These are phyloP conservation scores for Ammospiza caudacuta DNA, from an alignment of 2,113 vertebrate genomes.

Conservation along the genomic window DNA sequence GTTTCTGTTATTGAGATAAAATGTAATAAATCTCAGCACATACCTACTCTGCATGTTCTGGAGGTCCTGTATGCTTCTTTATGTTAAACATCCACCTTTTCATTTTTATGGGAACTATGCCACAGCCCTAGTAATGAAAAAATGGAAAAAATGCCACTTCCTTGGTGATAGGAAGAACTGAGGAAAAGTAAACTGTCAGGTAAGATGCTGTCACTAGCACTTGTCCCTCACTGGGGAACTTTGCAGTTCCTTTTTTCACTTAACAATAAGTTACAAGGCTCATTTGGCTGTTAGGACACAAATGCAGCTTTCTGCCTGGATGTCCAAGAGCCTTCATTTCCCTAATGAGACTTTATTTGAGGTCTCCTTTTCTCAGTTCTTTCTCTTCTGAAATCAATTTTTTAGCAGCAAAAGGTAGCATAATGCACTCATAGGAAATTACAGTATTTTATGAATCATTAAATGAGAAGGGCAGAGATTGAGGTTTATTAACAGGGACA, in stretches of 20 bases:
- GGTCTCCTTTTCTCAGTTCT: not conserved
- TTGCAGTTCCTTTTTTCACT: not conserved
- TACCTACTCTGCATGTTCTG: not conserved
- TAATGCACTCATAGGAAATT: not conserved
- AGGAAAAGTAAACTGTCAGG: not conserved
- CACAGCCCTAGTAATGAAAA: not conserved
- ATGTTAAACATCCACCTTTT: not conserved
- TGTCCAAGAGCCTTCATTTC: not conserved
- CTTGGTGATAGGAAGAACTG: not conserved
- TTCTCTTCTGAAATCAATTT: not conserved
- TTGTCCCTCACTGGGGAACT: not conserved
- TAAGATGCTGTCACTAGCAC: not conserved
- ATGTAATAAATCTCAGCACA: not conserved
- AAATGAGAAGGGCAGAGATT: not conserved
- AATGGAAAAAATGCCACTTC: not conserved
- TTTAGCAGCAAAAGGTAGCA: not conserved
- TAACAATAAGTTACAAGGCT: not conserved
- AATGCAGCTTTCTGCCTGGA: not conserved
- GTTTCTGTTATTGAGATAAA: not conserved
- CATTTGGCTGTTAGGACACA: not conserved
- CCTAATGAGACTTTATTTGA: not conserved
- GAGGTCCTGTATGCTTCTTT: not conserved
- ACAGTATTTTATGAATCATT: slow-evolving; percentile 35
- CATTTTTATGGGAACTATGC: not conserved
- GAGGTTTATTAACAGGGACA: not conserved